Conservation (phyloP, 30 jellyfish, hydroid and myxozoan species). For the Nemopilema nomurai region DNA sequence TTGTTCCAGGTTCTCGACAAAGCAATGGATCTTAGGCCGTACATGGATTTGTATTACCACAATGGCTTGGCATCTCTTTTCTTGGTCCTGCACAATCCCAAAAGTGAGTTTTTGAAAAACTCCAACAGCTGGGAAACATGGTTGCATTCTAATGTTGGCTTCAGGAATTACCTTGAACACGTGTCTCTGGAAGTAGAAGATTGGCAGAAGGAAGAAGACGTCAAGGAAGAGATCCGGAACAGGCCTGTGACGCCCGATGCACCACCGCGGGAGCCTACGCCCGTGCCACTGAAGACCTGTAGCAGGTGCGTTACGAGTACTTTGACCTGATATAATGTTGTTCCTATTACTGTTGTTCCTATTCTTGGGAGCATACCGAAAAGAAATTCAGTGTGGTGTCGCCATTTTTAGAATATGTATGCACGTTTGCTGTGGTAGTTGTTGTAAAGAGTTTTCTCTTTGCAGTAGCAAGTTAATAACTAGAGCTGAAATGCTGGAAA, state of each 20-base stretch:
- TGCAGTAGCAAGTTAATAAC: slow-evolving; percentile 66
- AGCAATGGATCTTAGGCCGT: slow-evolving; percentile 71
- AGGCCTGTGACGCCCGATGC: slow-evolving; percentile 34
- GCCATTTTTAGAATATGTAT: too few species aligned
- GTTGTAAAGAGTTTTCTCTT: background rate
- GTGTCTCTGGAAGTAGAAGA: slow-evolving; percentile 66
- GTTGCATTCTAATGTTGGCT: slow-evolving; percentile 95
- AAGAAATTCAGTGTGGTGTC: too few species aligned
- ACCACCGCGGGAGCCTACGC: slow-evolving; percentile 70
- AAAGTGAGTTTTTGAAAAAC: slow-evolving; percentile 34
- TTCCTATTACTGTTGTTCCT: too few species aligned
- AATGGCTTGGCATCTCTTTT: slow-evolving; percentile 54
- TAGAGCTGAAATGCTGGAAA: slow-evolving; percentile 79
- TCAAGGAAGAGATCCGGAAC: slow-evolving; percentile 41
- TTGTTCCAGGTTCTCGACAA: slow-evolving; percentile 63
- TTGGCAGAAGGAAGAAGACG: slow-evolving; percentile 77
- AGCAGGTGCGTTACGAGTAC: slow-evolving; percentile 48
- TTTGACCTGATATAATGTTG: too few species aligned
- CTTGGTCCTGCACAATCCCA: slow-evolving; percentile 80
- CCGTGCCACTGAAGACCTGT: slow-evolving; percentile 62
- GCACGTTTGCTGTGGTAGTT: too few species aligned
- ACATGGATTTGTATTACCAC: slow-evolving; percentile 64
- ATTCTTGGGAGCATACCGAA: too few species aligned
- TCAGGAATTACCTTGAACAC: slow-evolving; percentile 74
- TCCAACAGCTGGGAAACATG: slow-evolving; percentile 67